Evolutionary conservation across 2,888 invertebrate species (phyloP), one percentile per base, ranked within the genome.

Genomic region (Salpingus planirostris): DNA sequence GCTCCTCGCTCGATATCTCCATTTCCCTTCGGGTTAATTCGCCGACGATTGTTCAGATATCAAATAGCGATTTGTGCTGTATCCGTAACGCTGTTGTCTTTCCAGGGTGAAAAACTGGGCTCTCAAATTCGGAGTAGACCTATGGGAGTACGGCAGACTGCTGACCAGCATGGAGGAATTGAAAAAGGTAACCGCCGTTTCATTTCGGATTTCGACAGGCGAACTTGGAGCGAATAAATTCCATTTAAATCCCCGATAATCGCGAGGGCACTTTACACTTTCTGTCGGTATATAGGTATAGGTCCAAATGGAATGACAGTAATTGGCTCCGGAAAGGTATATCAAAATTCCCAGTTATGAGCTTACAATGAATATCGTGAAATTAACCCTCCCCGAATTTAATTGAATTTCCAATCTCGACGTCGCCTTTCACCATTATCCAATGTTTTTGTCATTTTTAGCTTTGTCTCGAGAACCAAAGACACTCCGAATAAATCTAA

Each of bases 31-130:
- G n/a, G n/a, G n/a, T n/a, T n/a, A n/a, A n/a, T n/a, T n/a, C n/a
- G n/a, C n/a, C n/a, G n/a, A n/a, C n/a, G n/a, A n/a, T n/a, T n/a
- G n/a, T n/a, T n/a, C n/a, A n/a, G n/a, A n/a, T n/a, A n/a, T n/a
- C n/a, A n/a, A n/a, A n/a, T n/a, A n/a, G n/a, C n/a, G n/a, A n/a
- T n/a, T n/a, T n/a, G n/a, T n/a, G n/a, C n/a, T n/a, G n/a, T n/a
- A n/a, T n/a, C n/a, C n/a, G n/a, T n/a, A n/a, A n/a, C n/a, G n/a
- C n/a, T 18, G 12, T 28, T 36, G 21, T 24, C 50, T 57, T 64
- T 63, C 57, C 76, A 90, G 89, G 73, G 88, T 90, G 47, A 84
- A 85, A 65, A 89, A 89, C 64, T 89, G 89, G 89, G 90, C 90
- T 46, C 67, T 89, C 43, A 85, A 87, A 68, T 89, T 90, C 59